A percentile compares a stretch with the other conserved stretches of the same genome.
phyloP scores from a whole-genome alignment of 2,888 invertebrate genomes.

The Halocaridina rubra region DNA sequence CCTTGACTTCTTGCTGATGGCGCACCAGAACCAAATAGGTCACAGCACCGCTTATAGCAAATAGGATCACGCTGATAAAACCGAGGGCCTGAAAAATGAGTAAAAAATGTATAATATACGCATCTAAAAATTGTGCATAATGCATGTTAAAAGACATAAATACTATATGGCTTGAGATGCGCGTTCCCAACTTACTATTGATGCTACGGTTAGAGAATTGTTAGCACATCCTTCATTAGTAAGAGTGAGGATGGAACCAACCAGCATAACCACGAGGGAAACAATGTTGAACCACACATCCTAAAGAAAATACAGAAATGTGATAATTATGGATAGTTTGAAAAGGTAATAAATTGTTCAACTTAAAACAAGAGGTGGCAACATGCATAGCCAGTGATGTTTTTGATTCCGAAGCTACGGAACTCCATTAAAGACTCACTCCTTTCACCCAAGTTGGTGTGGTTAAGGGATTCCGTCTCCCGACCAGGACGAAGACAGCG shows the following conservation, averaged over 20 bases:
- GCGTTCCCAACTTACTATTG: constrained; percentile 52
- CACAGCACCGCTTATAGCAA: constrained; percentile 11
- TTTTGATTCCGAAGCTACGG: neutral
- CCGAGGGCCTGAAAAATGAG: constrained; percentile 38
- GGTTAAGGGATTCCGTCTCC: constrained; percentile 30
- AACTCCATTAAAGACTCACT: constrained; percentile 19
- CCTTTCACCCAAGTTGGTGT: constrained; percentile 44
- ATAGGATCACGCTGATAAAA: constrained; percentile 32
- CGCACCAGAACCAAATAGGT: constrained; percentile 10
- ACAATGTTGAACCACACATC: constrained; percentile 32
- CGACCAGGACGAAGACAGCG: neutral
- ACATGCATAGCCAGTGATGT: neutral
- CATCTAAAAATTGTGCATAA: too few species aligned
- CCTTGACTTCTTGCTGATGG: constrained; percentile 6
- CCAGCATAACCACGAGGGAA: constrained; percentile 24
- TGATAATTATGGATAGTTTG: neutral
- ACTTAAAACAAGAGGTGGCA: neutral
- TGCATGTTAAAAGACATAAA: too few species aligned
- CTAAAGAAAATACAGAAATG: neutral
- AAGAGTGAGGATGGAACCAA: constrained; percentile 30
- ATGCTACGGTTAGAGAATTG: constrained; percentile 6
- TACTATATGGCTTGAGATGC: too few species aligned
- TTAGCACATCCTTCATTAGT: constrained; percentile 18
- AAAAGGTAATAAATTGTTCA: neutral
- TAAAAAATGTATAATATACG: too few species aligned